phyloP scores from a whole-genome alignment of 2,113 vertebrate species.

The Rallus limicola region DNA sequence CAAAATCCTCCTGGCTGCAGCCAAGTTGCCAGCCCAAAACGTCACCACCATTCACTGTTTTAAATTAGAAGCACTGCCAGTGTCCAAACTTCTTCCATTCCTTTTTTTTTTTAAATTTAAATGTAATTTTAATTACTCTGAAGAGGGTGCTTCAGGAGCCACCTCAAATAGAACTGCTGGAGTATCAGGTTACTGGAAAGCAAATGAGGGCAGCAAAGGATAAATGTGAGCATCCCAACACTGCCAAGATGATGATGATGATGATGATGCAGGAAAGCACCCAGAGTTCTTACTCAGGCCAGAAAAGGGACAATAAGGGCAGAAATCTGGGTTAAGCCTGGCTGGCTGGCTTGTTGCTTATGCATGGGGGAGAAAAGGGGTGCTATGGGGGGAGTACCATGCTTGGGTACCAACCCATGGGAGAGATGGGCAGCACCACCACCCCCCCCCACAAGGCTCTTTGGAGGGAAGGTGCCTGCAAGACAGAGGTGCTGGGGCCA shows the following conservation, averaged over 20 bases:
- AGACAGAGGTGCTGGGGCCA: too few species aligned
- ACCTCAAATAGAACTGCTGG: neutral
- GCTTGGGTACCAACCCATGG: fast-evolving
- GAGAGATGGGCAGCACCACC: neutral
- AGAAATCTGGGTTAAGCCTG: fast-evolving
- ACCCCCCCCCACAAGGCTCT: neutral
- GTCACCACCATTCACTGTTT: fast-evolving
- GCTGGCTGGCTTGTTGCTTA: neutral
- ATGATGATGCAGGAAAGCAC: neutral
- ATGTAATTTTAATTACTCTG: neutral
- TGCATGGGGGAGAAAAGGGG: fast-evolving
- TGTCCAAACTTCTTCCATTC: neutral
- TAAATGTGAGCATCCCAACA: neutral
- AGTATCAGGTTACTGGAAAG: neutral
- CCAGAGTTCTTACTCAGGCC: neutral
- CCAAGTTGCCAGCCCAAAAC: neutral
- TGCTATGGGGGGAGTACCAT: fast-evolving
- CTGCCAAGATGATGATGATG: neutral
- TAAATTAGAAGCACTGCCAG: neutral
- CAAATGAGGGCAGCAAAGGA: constrained; percentile 29
- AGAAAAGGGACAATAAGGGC: neutral
- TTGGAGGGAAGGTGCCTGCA: neutral
- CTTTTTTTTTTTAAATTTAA: too few species aligned
- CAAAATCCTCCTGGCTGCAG: neutral
- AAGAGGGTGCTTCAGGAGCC: neutral